Percentiles rank a stretch among this genome's conserved stretches.
phyloP scores from a whole-genome alignment of 1,140 invertebrate genomes.

The Cydia splendana region DNA sequence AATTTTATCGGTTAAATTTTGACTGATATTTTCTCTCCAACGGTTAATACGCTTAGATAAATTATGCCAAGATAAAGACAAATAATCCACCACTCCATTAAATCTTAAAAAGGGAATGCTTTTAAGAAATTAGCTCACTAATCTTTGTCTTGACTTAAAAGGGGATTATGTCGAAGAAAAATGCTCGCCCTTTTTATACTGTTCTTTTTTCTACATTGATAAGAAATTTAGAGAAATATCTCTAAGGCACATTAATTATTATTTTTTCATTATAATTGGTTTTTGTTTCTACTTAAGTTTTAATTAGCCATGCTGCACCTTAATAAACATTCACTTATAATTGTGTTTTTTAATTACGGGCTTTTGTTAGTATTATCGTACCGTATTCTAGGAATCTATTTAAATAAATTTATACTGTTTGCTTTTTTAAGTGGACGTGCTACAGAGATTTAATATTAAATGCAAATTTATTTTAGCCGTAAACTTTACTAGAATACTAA shows the following conservation, averaged over 20 bases:
- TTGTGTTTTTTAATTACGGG: no score
- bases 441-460: no score
- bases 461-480: no score
- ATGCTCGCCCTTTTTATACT: slow-evolving; percentile 42
- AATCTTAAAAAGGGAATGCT: slow-evolving; percentile 55
- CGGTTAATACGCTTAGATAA: slow-evolving; percentile 59
- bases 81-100: slow-evolving; percentile 65
- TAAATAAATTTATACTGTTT: no score
- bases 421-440: no score
- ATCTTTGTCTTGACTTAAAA: slow-evolving; percentile 46
- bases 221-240: not conserved
- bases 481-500: no score
- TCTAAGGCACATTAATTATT: not conserved
- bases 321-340: no score
- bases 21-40: slow-evolving; percentile 46
- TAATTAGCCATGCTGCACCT: no score
- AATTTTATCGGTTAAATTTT: slow-evolving; percentile 55
- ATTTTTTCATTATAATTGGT: not conserved
- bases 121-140: slow-evolving; percentile 62
- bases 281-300: not conserved
- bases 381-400: no score
- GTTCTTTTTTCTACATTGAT: not conserved
- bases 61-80: slow-evolving; percentile 60
- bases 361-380: no score
- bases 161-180: slow-evolving; percentile 43